Evolutionary conservation across 2,888 invertebrate genomes (phyloP), one percentile per base, ranked within the genome.

Genomic region (Tetramorium bicarinatum): DNA sequence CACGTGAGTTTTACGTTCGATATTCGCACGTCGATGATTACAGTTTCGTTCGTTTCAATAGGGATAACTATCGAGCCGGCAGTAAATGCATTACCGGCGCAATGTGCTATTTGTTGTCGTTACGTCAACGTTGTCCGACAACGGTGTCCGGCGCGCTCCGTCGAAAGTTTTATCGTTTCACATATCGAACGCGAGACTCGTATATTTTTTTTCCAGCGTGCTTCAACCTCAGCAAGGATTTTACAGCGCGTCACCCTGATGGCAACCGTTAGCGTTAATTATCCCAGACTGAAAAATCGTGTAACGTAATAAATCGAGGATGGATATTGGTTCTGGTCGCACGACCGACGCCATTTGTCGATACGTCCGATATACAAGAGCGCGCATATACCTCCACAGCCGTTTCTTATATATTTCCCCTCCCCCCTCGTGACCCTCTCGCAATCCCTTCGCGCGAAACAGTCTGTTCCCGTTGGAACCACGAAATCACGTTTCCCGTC

Each of bases 401-500:
- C 67, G 74, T 49, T 86, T 85, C 88, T 90, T 90, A 87, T 82
- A 83, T 82, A 83, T 88, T 87, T 56, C 56, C 61, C 9, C 29
- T 18, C 66, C 15, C 34, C 66, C 15, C 18, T 47, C 75, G 21
- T 13, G n/a, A 15, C 49, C 21, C 41, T 61, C 61, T 18, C 44
- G 29, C 52, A 66, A 11, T 44, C 52, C 49, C 52, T 29, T 44
- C 69, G 71, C 56, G 83, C 77, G 86, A 83, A 85, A 81, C 82
- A 82, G 83, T 34, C 69, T 44, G 79, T 34, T 90, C 87, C 91
- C 90, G 87, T 85, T 84, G 90, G 90, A 88, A 84, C 89, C 88
- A 89, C 89, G 89, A 92, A 92, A 92, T 92, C 92, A 92, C 91
- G 92, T 92, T 80, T 90, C 87, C 72, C 86, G 83, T 79, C 87